phyloP scores from a whole-genome alignment of 92 coral and sea anemone species.

The Palythoa grandiflora region DNA sequence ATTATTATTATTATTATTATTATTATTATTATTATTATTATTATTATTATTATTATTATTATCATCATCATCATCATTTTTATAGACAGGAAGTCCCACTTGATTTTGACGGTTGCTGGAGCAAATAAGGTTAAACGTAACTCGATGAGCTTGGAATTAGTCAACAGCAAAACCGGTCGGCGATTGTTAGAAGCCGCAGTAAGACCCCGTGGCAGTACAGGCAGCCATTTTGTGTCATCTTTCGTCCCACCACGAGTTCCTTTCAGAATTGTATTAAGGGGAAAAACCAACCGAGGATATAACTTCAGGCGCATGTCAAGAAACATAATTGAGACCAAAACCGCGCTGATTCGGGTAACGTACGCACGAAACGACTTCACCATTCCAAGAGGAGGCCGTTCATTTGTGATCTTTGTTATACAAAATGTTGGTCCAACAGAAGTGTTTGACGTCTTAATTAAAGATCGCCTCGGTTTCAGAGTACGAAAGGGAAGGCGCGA shows the following conservation, averaged over 20 bases:
- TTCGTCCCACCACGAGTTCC: slow-evolving; percentile 76
- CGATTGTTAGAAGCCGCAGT: slow-evolving; percentile 45
- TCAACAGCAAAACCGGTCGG: slow-evolving; percentile 49
- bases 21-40: too few relatives aligned
- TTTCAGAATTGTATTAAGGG: slow-evolving; percentile 75
- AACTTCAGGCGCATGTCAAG: slow-evolving; percentile 69
- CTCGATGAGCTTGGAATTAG: slow-evolving; percentile 66
- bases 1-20: too few relatives aligned
- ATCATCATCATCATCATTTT: not conserved
- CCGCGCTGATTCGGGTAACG: slow-evolving; percentile 71
- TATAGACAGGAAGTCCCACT: slow-evolving; percentile 65
- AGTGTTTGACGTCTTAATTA: slow-evolving; percentile 68
- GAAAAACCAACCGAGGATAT: slow-evolving; percentile 74
- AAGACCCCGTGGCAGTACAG: slow-evolving; percentile 66
- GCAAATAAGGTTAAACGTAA: slow-evolving; percentile 55
- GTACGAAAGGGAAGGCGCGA: slow-evolving; percentile 48
- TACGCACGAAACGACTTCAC: slow-evolving; percentile 80
- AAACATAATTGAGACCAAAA: slow-evolving; percentile 63
- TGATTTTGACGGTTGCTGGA: slow-evolving; percentile 82
- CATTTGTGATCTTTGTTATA: slow-evolving; percentile 68
- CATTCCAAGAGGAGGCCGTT: slow-evolving; percentile 64
- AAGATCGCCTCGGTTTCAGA: slow-evolving; percentile 71
- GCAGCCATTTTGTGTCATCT: slow-evolving; percentile 74
- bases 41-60: too few relatives aligned
- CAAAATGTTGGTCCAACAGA: slow-evolving; percentile 84